Base-by-base conservation (phyloP, 2,797 vertebrate genomes). In the Tenualosa ilisha region DNA sequence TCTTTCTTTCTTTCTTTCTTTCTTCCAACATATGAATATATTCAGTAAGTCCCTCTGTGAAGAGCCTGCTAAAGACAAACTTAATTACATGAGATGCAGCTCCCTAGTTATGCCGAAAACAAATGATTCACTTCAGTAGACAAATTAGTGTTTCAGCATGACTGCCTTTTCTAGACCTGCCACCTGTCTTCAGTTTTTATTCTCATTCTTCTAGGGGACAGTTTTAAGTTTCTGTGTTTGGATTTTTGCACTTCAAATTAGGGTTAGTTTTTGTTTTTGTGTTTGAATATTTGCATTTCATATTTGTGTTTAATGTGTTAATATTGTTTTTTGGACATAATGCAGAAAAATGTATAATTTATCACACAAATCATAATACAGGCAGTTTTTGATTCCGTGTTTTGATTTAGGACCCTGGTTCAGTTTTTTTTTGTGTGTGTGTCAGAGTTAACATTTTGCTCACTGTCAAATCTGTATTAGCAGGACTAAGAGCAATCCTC, bases 91-190 rank as follows among this genome's bases (percentile, higher is more conserved):
- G 31, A 40, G 68, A 75, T 26, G 31, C 31, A 17, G 68, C 31
- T 17, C 68, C 37, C 13, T 17, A 75, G 37, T 75, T 17, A 17
- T 13, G 68, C 68, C 5, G 15, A 6, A 75, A 37, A 75, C 68
- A 75, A 75, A 40, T 6, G 31, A 75, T 75, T 40, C 31, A 75
- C 31, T 40, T 31, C 68, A 75, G 68, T 75, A 75, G 17, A 31
- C 68, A 75, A 75, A 68, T 68, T 31, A 68, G 63, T 7, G 24
- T 68, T 68, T 68, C 63, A 31, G 63, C 63, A 26, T 68, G 63
- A 37, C 63, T 68, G 20, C 20, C 51, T 53, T 2, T 15, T 22
- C 22, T 11, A 68, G 63, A 53, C 12, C 63, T n/a, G 12, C 63
- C 26, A 31, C 24, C 63, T 68, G 9, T 31, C 63, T 26, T 15